Evolutionary conservation across 2,113 vertebrate genomes (phyloP).

Genomic region (Syngnathus floridae): DNA sequence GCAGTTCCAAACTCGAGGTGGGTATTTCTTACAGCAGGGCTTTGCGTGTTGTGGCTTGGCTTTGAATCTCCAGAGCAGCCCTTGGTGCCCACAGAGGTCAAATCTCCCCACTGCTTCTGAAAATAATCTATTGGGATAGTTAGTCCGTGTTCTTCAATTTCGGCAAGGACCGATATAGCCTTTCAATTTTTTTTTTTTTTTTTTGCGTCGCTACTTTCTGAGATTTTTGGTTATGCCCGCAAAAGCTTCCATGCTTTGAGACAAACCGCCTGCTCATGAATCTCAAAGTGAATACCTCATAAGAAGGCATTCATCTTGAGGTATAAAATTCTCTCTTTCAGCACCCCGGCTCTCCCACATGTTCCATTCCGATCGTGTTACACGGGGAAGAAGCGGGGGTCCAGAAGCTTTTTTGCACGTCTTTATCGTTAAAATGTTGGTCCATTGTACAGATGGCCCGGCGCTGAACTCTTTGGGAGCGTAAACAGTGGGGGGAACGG

Average conservation of each 20-base stretch:
- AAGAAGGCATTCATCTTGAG: constrained; percentile 36
- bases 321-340: constrained; percentile 54
- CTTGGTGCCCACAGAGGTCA: constrained; percentile 59
- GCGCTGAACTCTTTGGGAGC: constrained; percentile 51
- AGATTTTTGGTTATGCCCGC: constrained; percentile 13
- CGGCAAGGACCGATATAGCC: constrained; percentile 21
- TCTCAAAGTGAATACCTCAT: constrained; percentile 27
- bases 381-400: constrained; percentile 13
- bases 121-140: constrained; percentile 42
- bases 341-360: constrained; percentile 46
- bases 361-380: constrained; percentile 49
- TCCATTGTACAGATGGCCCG: constrained; percentile 55
- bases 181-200: constrained; percentile 7
- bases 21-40: constrained; percentile 48
- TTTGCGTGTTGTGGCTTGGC: constrained; percentile 40
- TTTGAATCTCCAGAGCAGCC: constrained; percentile 44
- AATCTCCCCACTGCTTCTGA: constrained; percentile 45
- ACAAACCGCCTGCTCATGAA: constrained; percentile 7
- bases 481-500: constrained; percentile 40
- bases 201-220: constrained; percentile 27
- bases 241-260: constrained; percentile 23
- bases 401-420: constrained; percentile 33
- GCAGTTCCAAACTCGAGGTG: constrained; percentile 1
- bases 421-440: constrained; percentile 52
- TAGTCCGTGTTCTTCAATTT: constrained; percentile 45